A percentile compares a stretch with the other conserved stretches of the same genome.
These are phyloP conservation scores for Ectropis crepuscularia DNA, from an alignment of 2,888 invertebrate genomes.

Conservation along the genomic window DNA sequence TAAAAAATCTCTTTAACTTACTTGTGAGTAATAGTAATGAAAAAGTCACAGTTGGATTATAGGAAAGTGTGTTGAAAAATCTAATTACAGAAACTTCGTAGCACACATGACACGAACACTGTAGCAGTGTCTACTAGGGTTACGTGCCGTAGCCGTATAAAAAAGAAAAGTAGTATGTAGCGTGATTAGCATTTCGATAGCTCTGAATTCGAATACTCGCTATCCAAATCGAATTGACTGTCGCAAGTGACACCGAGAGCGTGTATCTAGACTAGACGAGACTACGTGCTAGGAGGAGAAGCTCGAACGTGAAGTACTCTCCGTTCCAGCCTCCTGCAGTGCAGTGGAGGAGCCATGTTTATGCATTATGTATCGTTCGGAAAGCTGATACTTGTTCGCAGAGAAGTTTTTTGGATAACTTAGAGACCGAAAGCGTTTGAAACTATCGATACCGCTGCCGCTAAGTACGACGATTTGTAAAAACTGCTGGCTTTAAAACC, in stretches of 20 bases:
- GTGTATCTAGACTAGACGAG: conserved; percentile 37
- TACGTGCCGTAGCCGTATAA: conserved; percentile 7
- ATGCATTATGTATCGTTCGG: conserved; percentile 61
- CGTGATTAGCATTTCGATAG: conserved; percentile 11
- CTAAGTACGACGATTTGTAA: not conserved
- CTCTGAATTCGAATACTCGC: conserved; percentile 12
- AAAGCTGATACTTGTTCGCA: conserved; percentile 50
- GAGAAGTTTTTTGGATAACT: conserved; percentile 48
- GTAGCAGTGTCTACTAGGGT: conserved; percentile 12
- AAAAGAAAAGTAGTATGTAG: conserved; percentile 11
- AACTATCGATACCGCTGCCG: conserved; percentile 18
- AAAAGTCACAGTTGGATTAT: too few species aligned
- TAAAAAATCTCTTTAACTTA: too few species aligned
- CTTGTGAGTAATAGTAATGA: too few species aligned
- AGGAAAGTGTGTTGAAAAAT: too few species aligned
- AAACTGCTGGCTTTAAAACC: too few species aligned
- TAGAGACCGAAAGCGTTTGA: conserved; percentile 27
- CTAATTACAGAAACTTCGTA: not conserved
- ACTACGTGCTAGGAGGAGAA: conserved; percentile 52
- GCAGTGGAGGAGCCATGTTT: conserved; percentile 57
- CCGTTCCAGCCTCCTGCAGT: conserved; percentile 50
- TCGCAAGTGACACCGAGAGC: conserved; percentile 42
- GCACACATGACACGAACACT: not conserved
- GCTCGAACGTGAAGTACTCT: conserved; percentile 63
- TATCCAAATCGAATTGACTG: conserved; percentile 16